Percentiles rank a stretch among this genome's conserved stretches.
Conservation (phyloP, 2,113 vertebrate species). For the Polypterus bichir region DNA sequence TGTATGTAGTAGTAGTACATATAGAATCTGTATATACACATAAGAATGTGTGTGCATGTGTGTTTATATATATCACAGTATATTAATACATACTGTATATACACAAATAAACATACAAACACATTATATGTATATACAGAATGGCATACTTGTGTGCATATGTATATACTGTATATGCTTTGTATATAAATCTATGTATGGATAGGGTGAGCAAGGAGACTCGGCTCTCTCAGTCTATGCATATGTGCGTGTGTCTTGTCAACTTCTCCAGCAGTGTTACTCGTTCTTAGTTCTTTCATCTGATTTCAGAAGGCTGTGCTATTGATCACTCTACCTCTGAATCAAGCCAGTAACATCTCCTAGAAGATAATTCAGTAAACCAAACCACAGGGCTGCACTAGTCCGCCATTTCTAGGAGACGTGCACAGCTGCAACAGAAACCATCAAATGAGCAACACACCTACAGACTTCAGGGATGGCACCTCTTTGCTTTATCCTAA, state of each 20-base stretch:
- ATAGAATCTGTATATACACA: no score
- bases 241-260: slow-evolving; percentile 3
- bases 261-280: not conserved
- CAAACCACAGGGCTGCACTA: slow-evolving; percentile 27
- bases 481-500: no score
- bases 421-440: slow-evolving; percentile 18
- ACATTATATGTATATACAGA: not conserved
- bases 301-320: slow-evolving; percentile 31
- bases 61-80: no score
- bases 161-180: slow-evolving; percentile 16
- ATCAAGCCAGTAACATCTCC: slow-evolving; percentile 1
- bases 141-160: no score
- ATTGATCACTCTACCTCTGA: slow-evolving; percentile 14
- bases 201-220: not conserved
- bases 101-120: not conserved
- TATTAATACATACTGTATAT: not conserved
- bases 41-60: no score
- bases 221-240: no score
- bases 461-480: no score
- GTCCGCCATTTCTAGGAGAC: slow-evolving; percentile 33
- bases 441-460: no score
- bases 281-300: slow-evolving; percentile 49
- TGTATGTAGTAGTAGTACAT: no score
- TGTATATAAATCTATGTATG: slow-evolving; percentile 19
- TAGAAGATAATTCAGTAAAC: slow-evolving; percentile 7